Base-by-base conservation (phyloP, 2,797 vertebrate species). In the Trematomus bernacchii region DNA sequence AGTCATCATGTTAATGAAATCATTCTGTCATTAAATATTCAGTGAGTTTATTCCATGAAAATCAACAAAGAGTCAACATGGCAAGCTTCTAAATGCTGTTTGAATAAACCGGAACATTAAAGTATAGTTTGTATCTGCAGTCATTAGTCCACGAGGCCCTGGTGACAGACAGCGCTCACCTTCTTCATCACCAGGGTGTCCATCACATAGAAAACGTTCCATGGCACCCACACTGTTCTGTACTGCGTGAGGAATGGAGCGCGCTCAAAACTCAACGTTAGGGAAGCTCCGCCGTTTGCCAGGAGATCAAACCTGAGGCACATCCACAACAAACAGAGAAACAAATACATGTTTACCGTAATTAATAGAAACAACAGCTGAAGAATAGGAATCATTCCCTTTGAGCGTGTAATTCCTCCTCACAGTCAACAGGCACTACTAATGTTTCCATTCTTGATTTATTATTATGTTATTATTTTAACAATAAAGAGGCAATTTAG, bases 151-250 rank as follows among this genome's bases (percentile, higher is more conserved):
- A 15, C 42, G 23, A 48, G 6, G 5, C n/a, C 0, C 11, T 47
- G 16, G 68, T 7, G 15, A 43, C n/a, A 46, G 14, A 40, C 43
- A 43, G 3, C 3, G 13, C 80, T 75, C 59, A 94, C 93, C 85
- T 98, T 98, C 94, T 99, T 99, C 97, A 99, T 98, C 71, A 99
- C 96, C 50, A 99, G 92, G 0, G 97, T 99, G 85, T 99, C 98
- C 97, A 99, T 99, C 86, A 99, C 98, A 46, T 99, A 97, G 81
- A 99, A 99, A 27, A 98, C 97, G 10, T 98, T 98, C 98, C 98
- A 99, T 0, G 98, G 97, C 76, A 99, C 95, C 98, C 98, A 99
- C 2, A 98, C 97, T 0, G 98, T 99, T 66, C 97, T 96, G 87
- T 97, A 96, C 89, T 99, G 98, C 0, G 97, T 97, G 84, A 99